Evolutionary conservation across 2,113 vertebrate genomes (phyloP), one percentile per base, ranked within the genome.

Genomic region (Gymnarchus niloticus): DNA sequence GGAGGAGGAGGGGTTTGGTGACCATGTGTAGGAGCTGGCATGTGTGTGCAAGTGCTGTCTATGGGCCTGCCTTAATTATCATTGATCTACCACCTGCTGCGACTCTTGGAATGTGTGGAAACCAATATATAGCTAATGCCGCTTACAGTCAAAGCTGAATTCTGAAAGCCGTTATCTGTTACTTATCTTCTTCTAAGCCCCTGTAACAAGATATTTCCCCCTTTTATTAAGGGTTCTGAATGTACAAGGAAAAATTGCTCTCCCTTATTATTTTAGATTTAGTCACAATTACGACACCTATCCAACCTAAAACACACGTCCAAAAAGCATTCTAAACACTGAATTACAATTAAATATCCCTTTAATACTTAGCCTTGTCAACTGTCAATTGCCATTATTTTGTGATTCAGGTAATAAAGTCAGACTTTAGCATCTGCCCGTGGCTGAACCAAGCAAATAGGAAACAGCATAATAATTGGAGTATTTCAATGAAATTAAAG

Each of bases 1-100:
- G 84, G 90, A 88, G 1, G 92, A 37, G 91, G 23, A 59, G 83
- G 33, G 41, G 86, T 6, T 81, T 56, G 23, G 86, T 51, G 49
- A 12, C 17, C 23, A 3, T 19, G 46, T 1, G 85, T 86, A 76
- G 2, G 41, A 3, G 44, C 44, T 48, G 6, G n/a, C 21, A 21
- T n/a, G 41, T 10, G 37, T 6, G 14, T 14, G 14, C 52, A 54
- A n/a, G n/a, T n/a, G n/a, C 52, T 54, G 52, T 54, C 52, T 54
- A 14, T 54, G 6, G 52, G 52, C 52, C 52, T 54, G 52, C n/a
- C n/a, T 54, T 54, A 54, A 54, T 14, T 14, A 54, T 14, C 6
- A 14, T 54, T 54, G 14, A 6, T 7, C 14, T 54, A 54, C 14
- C 14, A 7, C n/a, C n/a, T n/a, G n/a, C n/a, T n/a, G n/a, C n/a